Percentiles rank a stretch among this genome's conserved stretches.
Evolutionary conservation across 2,888 invertebrate species (phyloP).

Genomic region (Sinelater perroti): DNA sequence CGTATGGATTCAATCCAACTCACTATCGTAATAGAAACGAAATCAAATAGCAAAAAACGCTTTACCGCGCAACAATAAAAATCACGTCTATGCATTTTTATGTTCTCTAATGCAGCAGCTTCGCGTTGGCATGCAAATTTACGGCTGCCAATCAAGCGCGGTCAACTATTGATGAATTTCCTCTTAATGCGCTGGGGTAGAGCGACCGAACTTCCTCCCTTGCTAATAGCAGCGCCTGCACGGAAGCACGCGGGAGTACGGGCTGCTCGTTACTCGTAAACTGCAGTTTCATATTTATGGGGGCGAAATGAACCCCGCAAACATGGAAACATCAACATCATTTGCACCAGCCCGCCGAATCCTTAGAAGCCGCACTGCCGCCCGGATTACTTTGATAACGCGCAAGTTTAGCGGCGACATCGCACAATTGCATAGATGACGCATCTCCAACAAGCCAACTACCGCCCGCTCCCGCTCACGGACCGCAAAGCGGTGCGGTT

Average conservation of each 20-base stretch:
- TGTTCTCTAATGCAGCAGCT: no score
- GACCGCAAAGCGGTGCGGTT: slow-evolving; percentile 23
- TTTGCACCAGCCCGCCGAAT: slow-evolving; percentile 6
- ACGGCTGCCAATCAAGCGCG: no score
- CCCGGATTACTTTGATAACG: slow-evolving; percentile 8
- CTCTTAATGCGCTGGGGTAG: no score
- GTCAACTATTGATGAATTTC: no score
- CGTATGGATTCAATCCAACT: no score
- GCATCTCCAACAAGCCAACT: slow-evolving; percentile 25
- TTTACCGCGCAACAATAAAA: no score
- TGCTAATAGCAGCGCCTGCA: no score
- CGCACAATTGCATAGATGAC: slow-evolving; percentile 6
- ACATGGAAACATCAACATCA: slow-evolving; percentile 3
- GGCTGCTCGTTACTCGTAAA: slow-evolving; percentile 1
- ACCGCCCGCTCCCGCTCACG: slow-evolving; percentile 23
- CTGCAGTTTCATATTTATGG: slow-evolving; percentile 18
- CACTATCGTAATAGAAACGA: no score
- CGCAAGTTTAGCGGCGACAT: slow-evolving; percentile 14
- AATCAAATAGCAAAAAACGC: no score
- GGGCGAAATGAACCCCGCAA: slow-evolving; percentile 9
- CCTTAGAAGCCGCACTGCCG: background rate
- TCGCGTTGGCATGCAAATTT: no score
- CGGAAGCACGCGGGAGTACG: background rate
- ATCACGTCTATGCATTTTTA: no score
- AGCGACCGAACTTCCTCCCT: no score